Percentiles rank a stretch among this genome's conserved stretches.
Conservation (phyloP, 1,140 invertebrate species). For the Choristoneura fumiferana region DNA sequence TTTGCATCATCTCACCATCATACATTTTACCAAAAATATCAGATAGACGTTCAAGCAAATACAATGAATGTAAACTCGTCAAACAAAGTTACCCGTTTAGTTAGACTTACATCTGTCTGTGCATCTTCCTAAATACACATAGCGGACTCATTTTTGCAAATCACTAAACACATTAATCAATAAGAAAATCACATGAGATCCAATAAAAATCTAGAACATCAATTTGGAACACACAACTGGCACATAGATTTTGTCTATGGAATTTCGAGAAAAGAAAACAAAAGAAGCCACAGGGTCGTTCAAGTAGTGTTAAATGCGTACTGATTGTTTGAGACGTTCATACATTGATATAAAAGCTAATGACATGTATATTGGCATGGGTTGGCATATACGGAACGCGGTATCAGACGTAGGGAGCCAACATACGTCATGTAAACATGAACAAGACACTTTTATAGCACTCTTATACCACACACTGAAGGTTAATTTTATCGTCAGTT, state of each 20-base stretch:
- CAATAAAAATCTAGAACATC: neutral
- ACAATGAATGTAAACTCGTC: neutral
- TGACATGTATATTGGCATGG: neutral
- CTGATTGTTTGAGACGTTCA: conserved; percentile 7
- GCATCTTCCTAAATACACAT: conserved; percentile 28
- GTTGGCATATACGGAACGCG: conserved; percentile 14
- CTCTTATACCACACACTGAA: too few species aligned
- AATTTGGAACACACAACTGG: conserved; percentile 1
- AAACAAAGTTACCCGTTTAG: neutral
- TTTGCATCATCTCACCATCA: too few species aligned
- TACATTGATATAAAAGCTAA: neutral
- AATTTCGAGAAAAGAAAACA: too few species aligned
- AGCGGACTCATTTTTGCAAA: conserved; percentile 33
- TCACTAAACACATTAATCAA: conserved; percentile 11
- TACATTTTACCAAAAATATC: too few species aligned
- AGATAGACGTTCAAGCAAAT: neutral
- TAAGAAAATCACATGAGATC: conserved; percentile 1
- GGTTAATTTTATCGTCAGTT: too few species aligned
- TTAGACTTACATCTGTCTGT: conserved; percentile 32
- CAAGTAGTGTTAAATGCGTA: conserved; percentile 7
- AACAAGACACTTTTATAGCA: too few species aligned
- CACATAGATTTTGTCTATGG: neutral
- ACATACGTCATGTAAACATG: conserved; percentile 5
- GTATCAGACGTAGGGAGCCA: neutral
- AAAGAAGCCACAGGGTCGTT: neutral